Evolutionary conservation across 2,113 vertebrate species (phyloP).

Genomic region (Ammodramus savannarum): DNA sequence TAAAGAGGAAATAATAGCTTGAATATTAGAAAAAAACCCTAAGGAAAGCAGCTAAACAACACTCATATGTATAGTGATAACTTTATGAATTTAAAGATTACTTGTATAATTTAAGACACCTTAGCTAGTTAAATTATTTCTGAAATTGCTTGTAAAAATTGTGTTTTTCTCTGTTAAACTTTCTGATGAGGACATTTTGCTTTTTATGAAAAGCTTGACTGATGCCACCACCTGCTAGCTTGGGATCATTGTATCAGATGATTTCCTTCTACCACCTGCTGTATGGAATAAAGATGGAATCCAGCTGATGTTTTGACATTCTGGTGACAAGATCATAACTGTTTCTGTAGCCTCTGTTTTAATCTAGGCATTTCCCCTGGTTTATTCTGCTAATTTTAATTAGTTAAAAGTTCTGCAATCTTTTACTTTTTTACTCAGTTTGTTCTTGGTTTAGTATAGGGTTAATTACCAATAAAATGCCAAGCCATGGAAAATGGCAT

Average conservation of each 20-base stretch:
- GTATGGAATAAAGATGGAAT: neutral
- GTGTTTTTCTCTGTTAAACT: neutral
- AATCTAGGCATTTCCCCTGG: neutral
- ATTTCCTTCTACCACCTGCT: conserved; percentile 41
- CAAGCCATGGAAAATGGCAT: neutral
- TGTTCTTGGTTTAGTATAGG: neutral
- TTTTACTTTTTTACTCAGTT: neutral
- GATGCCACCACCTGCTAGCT: conserved; percentile 25
- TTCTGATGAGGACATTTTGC: neutral
- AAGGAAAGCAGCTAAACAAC: neutral
- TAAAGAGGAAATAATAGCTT: neutral
- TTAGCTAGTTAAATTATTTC: neutral
- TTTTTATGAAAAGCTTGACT: conserved; percentile 21
- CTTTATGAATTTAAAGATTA: neutral
- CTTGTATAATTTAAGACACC: neutral
- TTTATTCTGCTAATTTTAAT: neutral
- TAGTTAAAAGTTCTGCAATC: neutral
- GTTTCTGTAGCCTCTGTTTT: neutral
- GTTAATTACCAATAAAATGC: neutral
- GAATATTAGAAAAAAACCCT: neutral
- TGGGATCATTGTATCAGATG: neutral
- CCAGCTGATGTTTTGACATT: neutral
- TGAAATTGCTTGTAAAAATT: neutral
- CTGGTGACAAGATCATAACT: neutral
- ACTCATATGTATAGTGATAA: neutral